Evolutionary conservation across 2,888 invertebrate species (phyloP), one percentile per base, ranked within the genome.

Genomic region (Sepiola atlantica): DNA sequence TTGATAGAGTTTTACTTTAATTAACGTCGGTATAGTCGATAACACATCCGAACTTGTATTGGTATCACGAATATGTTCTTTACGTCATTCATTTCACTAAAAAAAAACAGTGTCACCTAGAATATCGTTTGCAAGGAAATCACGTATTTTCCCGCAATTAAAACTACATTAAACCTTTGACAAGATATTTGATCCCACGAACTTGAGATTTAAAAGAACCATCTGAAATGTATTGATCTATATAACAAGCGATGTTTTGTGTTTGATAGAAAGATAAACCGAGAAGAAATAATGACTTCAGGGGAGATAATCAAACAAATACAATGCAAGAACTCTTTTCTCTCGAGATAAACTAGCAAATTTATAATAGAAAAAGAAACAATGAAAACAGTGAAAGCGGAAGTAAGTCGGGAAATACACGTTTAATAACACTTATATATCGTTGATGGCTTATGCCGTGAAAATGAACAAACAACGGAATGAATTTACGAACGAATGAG

Each of bases 401-500:
- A 77, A n/a, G 77, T 77, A 77, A 77, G n/a, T 77, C n/a, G 77
- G n/a, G 32, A 77, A 77, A n/a, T n/a, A 32, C 77, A 14, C 16
- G 77, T 77, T 77, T n/a, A 77, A 77, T 77, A 77, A 77, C 77
- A 77, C 77, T 77, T 77, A 77, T 16, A n/a, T 18, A 77, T 77
- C 32, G 77, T 77, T 77, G 77, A 77, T 32, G 77, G 77, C 77
- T 32, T n/a, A 16, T n/a, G 77, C 77, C 77, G 32, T 77, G 77
- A 77, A 77, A 77, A 77, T 77, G 77, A 77, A n/a, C 77, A 77
- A n/a, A 77, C 77, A 77, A 16, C n/a, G 16, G n/a, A 77, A 32
- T 77, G 77, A 77, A 77, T 77, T 77, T 77, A 77, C 77, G 77
- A 77, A n/a, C 77, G 77, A 77, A 77, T 77, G 77, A 77, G 16